Percentiles rank a stretch among this genome's conserved stretches.
phyloP scores from a whole-genome alignment of 2,797 vertebrate genomes.

The Arremon brunneinucha region DNA sequence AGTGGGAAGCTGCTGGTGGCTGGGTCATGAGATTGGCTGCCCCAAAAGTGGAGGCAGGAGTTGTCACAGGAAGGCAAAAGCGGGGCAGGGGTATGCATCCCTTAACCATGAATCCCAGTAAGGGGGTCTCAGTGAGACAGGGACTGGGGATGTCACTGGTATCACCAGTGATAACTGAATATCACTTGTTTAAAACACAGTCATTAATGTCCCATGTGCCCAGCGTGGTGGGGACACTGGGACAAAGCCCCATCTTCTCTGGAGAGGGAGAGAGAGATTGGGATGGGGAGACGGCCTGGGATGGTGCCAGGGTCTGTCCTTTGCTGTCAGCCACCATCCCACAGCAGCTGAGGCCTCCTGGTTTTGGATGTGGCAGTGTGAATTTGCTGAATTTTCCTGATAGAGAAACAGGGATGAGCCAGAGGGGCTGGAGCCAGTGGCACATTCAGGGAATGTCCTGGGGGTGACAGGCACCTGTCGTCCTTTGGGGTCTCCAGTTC shows the following conservation, averaged over 20 bases:
- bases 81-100: background rate
- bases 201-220: accelerated
- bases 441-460: background rate
- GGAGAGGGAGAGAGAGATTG: background rate
- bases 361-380: accelerated
- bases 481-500: background rate
- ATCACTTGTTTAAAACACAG: accelerated
- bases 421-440: background rate
- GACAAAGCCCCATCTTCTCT: background rate
- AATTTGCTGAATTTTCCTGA: background rate
- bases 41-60: background rate
- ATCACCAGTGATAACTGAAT: background rate
- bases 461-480: accelerated
- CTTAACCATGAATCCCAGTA: accelerated
- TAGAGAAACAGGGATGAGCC: background rate
- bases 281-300: background rate
- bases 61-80: background rate
- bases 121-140: background rate
- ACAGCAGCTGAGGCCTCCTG: background rate
- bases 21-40: background rate
- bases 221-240: accelerated
- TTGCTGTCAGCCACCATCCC: background rate
- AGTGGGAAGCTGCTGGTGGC: background rate
- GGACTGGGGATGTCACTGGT: background rate
- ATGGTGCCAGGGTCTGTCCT: background rate